A percentile compares a stretch with the other conserved stretches of the same genome.
Conservation (phyloP, 2,797 vertebrate species). For the Selene dorsalis region DNA sequence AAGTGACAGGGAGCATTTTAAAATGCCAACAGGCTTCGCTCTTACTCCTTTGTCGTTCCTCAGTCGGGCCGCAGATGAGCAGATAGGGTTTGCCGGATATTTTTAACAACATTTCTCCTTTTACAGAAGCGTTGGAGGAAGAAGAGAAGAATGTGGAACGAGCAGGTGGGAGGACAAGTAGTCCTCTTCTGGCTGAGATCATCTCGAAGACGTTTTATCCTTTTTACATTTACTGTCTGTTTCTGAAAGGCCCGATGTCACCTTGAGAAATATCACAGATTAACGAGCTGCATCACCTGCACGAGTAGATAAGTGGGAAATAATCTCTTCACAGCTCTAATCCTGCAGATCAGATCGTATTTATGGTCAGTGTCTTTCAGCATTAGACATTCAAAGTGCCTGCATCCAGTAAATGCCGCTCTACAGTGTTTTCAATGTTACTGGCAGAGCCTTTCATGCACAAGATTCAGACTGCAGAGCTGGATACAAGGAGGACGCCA, state of each 20-base stretch:
- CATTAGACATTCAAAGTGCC: neutral
- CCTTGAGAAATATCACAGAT: neutral
- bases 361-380: neutral
- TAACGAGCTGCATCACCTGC: neutral
- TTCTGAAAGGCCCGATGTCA: neutral
- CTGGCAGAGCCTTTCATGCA: neutral
- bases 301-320: neutral
- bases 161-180: neutral
- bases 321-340: neutral
- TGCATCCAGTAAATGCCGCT: neutral
- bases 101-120: slow-evolving; percentile 31
- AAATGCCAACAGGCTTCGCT: slow-evolving; percentile 56
- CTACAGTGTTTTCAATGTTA: neutral
- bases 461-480: neutral
- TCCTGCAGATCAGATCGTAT: neutral
- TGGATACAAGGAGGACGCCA: no score
- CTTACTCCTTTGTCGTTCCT: slow-evolving; percentile 26
- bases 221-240: neutral
- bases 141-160: neutral
- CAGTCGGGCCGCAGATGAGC: neutral
- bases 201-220: neutral
- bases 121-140: neutral
- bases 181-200: neutral
- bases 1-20: slow-evolving; percentile 59
- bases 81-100: slow-evolving; percentile 31